phyloP scores from a whole-genome alignment of 2,888 invertebrate species.

The Polia nebulosa region DNA sequence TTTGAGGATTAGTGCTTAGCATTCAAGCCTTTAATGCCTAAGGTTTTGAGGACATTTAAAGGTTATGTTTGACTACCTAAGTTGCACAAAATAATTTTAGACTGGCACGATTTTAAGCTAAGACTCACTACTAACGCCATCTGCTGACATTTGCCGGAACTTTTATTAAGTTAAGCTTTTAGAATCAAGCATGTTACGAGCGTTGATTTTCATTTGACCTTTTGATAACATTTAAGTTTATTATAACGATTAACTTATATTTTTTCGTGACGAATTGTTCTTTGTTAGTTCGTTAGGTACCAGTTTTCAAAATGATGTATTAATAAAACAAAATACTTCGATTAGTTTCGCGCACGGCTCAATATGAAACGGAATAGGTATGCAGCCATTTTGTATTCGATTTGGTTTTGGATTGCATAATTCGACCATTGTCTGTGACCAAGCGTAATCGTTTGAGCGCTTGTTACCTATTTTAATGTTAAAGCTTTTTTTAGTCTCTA shows the following conservation, averaged over 20 bases:
- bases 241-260: constrained; percentile 2
- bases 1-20: constrained; percentile 3
- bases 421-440: constrained; percentile 30
- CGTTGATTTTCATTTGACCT: constrained; percentile 24
- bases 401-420: constrained; percentile 24
- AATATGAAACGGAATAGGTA: background rate
- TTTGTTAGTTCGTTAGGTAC: background rate
- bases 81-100: constrained; percentile 19
- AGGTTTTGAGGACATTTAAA: constrained; percentile 43
- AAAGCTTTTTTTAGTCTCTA: background rate
- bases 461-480: constrained; percentile 16
- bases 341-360: constrained; percentile 36
- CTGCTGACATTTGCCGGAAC: constrained; percentile 42
- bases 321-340: constrained; percentile 3
- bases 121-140: constrained; percentile 54
- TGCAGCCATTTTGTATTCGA: constrained; percentile 33
- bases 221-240: constrained; percentile 34
- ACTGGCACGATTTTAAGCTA: constrained; percentile 5
- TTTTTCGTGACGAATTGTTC: constrained; percentile 13
- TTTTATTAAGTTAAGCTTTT: constrained; percentile 37
- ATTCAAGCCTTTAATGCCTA: constrained; percentile 18
- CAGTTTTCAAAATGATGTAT: background rate
- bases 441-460: constrained; percentile 18
- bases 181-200: background rate
- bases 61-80: constrained; percentile 25